Conservation (phyloP, 2,888 invertebrate species). For the Macrosiphum euphorbiae region DNA sequence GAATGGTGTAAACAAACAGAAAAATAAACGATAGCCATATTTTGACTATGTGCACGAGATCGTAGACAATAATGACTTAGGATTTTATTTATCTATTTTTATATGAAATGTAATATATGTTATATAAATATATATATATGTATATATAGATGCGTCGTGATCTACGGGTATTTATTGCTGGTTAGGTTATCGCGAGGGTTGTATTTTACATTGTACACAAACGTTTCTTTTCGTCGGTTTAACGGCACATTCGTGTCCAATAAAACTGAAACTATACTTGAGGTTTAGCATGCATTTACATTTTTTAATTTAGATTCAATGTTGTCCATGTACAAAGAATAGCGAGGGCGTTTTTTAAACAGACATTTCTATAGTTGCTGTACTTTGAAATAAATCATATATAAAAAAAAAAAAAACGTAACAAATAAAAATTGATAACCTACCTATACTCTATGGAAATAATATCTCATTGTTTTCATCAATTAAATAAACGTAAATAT, state of each 20-base stretch:
- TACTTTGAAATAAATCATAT: neutral
- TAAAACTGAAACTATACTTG: neutral
- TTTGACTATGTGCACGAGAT: neutral
- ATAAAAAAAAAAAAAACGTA: neutral
- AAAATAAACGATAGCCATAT: neutral
- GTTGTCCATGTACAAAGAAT: neutral
- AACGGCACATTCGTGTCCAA: slow-evolving; percentile 24
- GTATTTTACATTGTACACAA: neutral
- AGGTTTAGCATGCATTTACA: slow-evolving; percentile 11
- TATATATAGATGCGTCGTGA: neutral
- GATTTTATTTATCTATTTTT: neutral
- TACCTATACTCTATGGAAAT: neutral
- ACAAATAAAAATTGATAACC: neutral
- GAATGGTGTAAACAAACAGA: neutral
- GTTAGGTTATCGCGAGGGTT: neutral
- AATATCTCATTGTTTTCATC: neutral
- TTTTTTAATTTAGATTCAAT: slow-evolving; percentile 32
- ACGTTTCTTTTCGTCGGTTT: slow-evolving; percentile 7
- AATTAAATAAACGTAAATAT: neutral
- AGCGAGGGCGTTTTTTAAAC: neutral
- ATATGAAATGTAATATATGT: neutral
- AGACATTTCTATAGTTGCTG: neutral
- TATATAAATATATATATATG: neutral
- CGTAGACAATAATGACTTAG: neutral
- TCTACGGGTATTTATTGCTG: neutral